phyloP scores from a whole-genome alignment of 2,888 invertebrate genomes.

The Cremastobaeus sp. region DNA sequence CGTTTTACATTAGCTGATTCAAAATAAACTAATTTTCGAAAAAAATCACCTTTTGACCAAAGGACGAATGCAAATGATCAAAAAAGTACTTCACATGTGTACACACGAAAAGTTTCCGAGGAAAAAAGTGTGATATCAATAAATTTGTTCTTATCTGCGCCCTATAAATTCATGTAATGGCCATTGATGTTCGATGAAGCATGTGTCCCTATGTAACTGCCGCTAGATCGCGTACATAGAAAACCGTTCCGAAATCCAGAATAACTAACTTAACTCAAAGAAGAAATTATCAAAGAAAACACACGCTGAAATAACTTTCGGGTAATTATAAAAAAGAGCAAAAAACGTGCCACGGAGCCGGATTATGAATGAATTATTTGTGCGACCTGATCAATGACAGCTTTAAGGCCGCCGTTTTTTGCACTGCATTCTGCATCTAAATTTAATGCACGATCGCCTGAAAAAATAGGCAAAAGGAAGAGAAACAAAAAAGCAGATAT shows the following conservation, averaged over 20 bases:
- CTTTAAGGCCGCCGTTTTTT: no score
- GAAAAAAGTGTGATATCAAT: slow-evolving; percentile 56
- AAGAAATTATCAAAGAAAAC: slow-evolving; percentile 41
- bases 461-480: no score
- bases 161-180: slow-evolving; percentile 52
- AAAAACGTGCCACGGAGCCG: slow-evolving; percentile 4
- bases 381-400: background rate
- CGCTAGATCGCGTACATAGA: slow-evolving; percentile 23
- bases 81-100: slow-evolving; percentile 44
- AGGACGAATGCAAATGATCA: slow-evolving; percentile 33
- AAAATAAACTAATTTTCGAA: background rate
- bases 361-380: background rate
- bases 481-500: no score
- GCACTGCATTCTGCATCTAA: no score
- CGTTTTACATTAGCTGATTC: no score
- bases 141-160: slow-evolving; percentile 57
- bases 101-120: slow-evolving; percentile 37
- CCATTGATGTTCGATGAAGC: slow-evolving; percentile 60
- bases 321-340: slow-evolving; percentile 22
- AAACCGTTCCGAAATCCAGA: slow-evolving; percentile 27
- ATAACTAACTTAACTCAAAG: slow-evolving; percentile 46
- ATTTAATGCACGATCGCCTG: no score
- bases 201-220: slow-evolving; percentile 46
- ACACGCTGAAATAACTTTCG: slow-evolving; percentile 13
- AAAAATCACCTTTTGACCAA: slow-evolving; percentile 28